Percentiles rank a stretch among this genome's conserved stretches.
Conservation (phyloP, 2,113 vertebrate species). For the Ochotona princeps region DNA sequence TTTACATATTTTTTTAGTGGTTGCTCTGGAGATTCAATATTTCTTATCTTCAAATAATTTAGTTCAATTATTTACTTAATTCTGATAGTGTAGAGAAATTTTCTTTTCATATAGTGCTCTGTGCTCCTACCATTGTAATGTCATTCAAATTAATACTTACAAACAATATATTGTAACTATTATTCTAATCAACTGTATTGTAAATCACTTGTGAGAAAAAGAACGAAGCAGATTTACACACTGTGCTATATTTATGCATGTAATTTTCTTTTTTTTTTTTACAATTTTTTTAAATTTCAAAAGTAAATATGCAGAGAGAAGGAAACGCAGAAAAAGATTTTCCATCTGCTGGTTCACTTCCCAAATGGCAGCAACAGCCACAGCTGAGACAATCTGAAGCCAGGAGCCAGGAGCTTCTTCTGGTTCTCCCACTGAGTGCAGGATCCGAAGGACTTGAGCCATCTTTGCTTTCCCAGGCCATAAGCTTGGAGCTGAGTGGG, state of each 20-base stretch:
- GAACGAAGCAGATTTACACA: neutral
- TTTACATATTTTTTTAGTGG: neutral
- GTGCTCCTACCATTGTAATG: neutral
- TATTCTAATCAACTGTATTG: neutral
- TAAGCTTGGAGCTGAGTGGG: too few relatives aligned
- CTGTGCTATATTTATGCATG: neutral
- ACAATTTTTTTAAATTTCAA: too few relatives aligned
- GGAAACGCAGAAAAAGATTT: too few relatives aligned
- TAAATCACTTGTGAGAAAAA: neutral
- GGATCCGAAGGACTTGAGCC: too few relatives aligned
- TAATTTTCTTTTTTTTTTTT: neutral
- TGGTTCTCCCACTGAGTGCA: too few relatives aligned
- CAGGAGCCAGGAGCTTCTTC: too few relatives aligned
- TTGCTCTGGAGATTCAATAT: neutral
- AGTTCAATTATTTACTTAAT: neutral
- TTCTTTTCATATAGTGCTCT: neutral
- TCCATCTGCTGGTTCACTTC: too few relatives aligned
- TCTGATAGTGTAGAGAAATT: neutral
- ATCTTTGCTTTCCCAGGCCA: too few relatives aligned
- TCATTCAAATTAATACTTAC: neutral
- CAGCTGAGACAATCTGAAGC: too few relatives aligned
- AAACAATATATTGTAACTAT: neutral
- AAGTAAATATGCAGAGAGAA: too few relatives aligned
- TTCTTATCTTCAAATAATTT: neutral
- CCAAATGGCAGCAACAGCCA: too few relatives aligned